Percentiles rank a stretch among this genome's conserved stretches.
Conservation (phyloP, 2,113 vertebrate genomes). For the Ictidomys tridecemlineatus region DNA sequence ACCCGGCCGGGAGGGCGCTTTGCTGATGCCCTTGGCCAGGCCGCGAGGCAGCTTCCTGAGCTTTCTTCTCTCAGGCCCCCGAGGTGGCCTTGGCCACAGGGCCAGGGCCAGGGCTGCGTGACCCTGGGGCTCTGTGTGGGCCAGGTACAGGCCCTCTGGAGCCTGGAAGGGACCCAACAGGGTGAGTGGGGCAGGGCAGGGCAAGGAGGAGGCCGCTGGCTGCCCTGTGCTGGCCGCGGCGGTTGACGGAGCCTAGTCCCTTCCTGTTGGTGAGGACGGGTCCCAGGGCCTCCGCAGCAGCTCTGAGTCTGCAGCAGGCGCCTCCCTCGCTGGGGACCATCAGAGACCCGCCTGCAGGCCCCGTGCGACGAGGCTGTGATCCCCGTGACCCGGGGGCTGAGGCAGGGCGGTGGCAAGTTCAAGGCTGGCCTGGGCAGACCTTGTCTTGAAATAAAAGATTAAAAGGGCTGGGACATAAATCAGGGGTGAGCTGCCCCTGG, state of each 20-base stretch:
- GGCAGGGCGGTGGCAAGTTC: no score
- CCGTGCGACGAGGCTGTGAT: no score
- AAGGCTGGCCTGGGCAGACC: no score
- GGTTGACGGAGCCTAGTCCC: accelerated
- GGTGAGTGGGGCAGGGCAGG: accelerated
- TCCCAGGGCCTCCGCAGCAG: not conserved
- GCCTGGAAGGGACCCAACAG: not conserved
- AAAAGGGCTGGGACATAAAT: no score
- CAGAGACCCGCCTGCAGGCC: no score
- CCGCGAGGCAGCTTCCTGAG: not conserved
- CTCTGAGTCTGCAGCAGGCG: not conserved
- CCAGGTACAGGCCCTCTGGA: not conserved
- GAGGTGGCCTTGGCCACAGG: not conserved
- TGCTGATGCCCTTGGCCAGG: not conserved
- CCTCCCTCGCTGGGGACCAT: accelerated
- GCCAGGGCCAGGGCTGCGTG: not conserved
- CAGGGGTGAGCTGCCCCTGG: no score
- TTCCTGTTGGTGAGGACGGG: no score
- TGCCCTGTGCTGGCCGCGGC: not conserved
- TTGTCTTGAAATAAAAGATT: no score
- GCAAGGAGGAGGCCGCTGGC: accelerated
- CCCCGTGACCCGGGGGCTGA: no score
- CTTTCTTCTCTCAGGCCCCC: not conserved
- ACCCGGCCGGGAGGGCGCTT: not conserved
- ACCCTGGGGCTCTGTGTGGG: not conserved